Evolutionary conservation across 2,888 invertebrate species (phyloP).

Genomic region (Eustalomyia histrio): DNA sequence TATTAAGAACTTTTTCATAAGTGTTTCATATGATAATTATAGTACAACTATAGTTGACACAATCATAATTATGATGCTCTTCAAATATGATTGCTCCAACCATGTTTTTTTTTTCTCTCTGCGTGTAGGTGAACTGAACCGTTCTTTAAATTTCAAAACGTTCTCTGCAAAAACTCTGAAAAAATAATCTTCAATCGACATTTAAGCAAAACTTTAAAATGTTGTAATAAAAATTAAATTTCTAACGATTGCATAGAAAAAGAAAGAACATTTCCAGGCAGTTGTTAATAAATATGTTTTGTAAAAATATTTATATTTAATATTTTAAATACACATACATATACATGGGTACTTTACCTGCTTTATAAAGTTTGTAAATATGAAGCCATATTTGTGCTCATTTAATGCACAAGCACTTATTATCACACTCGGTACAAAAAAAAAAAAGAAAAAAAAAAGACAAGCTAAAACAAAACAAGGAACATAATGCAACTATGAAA

Average conservation of each 20-base stretch:
- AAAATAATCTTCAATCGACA: no score
- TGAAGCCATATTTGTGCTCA: conserved; percentile 2
- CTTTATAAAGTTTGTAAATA: not conserved
- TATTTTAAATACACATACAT: not conserved
- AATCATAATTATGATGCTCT: no score
- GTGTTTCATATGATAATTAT: no score
- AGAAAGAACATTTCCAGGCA: conserved; percentile 14
- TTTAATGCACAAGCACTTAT: conserved; percentile 59
- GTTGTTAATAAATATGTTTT: conserved; percentile 33
- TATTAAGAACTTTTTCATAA: no score
- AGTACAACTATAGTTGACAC: no score
- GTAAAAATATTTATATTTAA: not conserved
- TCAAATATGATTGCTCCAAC: no score
- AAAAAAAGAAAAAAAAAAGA: conserved; percentile 28
- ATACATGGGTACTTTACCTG: not conserved
- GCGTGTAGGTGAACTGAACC: no score
- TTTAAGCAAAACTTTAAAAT: no score
- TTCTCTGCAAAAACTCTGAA: no score
- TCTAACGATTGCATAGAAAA: not conserved
- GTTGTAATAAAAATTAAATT: no score
- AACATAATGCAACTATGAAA: conserved; percentile 52
- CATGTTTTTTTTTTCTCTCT: no score
- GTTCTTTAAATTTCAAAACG: no score
- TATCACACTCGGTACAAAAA: conserved; percentile 54
- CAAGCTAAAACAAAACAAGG: conserved; percentile 26